These are phyloP conservation scores for Syrista parreyssii DNA, from an alignment of 2,888 invertebrate genomes.

Conservation along the genomic window DNA sequence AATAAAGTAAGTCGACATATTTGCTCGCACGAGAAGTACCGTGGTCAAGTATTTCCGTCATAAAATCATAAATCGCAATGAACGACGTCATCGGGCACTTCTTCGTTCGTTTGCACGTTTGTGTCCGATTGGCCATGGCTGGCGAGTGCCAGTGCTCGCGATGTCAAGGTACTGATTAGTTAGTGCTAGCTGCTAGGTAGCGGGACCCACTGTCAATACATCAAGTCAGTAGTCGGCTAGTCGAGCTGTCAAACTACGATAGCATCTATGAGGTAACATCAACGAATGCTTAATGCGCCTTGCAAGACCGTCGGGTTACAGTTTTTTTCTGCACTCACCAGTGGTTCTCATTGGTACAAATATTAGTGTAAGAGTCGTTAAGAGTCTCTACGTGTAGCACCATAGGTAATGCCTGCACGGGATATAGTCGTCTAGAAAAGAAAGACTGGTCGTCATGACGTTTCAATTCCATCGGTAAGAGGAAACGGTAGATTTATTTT, in stretches of 20 bases:
- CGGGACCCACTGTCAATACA: constrained; percentile 3
- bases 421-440: neutral
- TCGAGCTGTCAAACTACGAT: constrained; percentile 5
- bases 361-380: neutral
- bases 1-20: neutral
- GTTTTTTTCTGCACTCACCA: neutral
- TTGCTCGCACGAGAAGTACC: neutral
- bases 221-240: constrained; percentile 2
- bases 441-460: neutral
- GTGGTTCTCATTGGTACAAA: neutral
- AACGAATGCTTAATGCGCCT: constrained; percentile 4
- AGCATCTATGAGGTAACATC: constrained; percentile 1
- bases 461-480: neutral
- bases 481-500: neutral
- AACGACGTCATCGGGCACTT: constrained; percentile 13
- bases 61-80: neutral
- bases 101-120: constrained; percentile 17
- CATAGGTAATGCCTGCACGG: neutral
- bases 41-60: neutral
- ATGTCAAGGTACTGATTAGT: constrained; percentile 5
- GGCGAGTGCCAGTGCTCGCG: neutral
- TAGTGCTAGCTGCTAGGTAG: neutral
- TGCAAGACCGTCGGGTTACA: neutral
- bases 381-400: neutral
- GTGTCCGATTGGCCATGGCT: neutral